Conservation (phyloP, 2,113 vertebrate genomes). For the Octodon degus region DNA sequence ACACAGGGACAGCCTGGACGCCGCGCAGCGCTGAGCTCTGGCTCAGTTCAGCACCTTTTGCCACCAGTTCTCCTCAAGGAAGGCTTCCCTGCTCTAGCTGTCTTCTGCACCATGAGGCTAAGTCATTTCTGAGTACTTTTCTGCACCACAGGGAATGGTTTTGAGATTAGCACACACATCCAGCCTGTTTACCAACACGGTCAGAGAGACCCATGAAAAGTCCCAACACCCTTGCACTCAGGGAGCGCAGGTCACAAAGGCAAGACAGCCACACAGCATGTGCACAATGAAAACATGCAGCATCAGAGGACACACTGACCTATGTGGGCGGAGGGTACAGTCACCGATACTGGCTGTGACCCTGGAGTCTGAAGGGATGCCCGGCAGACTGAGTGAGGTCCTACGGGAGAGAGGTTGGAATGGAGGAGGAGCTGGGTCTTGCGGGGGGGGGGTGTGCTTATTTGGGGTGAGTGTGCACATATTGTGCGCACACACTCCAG, state of each 20-base stretch:
- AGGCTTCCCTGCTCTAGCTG: not conserved
- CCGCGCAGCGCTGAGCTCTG: not conserved
- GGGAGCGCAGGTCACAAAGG: not conserved
- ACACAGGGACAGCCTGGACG: not conserved
- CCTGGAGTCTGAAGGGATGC: not conserved
- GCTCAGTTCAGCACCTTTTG: not conserved
- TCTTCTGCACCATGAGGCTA: not conserved
- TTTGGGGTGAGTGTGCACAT: not conserved
- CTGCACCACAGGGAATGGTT: not conserved
- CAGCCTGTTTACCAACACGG: not conserved
- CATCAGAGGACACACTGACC: not conserved
- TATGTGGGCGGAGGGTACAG: not conserved
- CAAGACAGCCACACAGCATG: not conserved
- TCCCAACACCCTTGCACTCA: not conserved
- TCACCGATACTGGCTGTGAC: not conserved
- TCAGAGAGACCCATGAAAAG: not conserved
- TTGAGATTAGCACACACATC: not conserved
- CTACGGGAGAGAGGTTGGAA: not conserved
- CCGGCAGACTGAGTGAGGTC: not conserved
- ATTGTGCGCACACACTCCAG: no score
- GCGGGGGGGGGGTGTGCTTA: not conserved
- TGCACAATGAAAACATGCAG: not conserved
- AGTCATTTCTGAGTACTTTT: not conserved
- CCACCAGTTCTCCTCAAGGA: not conserved
- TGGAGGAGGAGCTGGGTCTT: no score